phyloP scores from a whole-genome alignment of 2,888 invertebrate genomes.

The Caenorhabditis wallacei region DNA sequence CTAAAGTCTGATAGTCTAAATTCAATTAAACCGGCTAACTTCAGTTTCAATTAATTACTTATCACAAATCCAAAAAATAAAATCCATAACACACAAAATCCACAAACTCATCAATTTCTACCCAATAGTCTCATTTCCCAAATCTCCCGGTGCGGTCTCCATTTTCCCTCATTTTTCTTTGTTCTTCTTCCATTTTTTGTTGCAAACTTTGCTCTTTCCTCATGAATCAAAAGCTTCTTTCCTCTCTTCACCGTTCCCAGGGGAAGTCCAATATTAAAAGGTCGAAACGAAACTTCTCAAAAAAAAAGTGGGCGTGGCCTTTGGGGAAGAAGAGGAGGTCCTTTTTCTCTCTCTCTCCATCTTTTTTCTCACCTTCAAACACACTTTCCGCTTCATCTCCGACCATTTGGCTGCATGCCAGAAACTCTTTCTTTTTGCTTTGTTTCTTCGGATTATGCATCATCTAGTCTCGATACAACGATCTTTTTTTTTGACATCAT shows the following conservation, averaged over 20 bases:
- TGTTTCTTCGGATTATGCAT: slow-evolving; percentile 36
- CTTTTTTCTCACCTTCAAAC: slow-evolving; percentile 60
- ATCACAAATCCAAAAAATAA: too few species aligned
- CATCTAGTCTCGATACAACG: background rate
- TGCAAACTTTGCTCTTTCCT: slow-evolving; percentile 12
- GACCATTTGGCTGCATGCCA: slow-evolving; percentile 58
- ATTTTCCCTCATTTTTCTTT: too few species aligned
- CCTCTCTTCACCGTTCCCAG: background rate
- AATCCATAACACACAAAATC: too few species aligned
- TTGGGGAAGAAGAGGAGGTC: background rate
- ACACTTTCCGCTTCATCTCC: slow-evolving; percentile 64
- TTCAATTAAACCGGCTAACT: too few species aligned
- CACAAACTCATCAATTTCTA: too few species aligned
- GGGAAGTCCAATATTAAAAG: slow-evolving; percentile 22
- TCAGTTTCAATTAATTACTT: too few species aligned
- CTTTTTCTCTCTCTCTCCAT: slow-evolving; percentile 18
- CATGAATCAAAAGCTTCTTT: slow-evolving; percentile 13
- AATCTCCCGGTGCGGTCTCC: too few species aligned
- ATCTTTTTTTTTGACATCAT: slow-evolving; percentile 16
- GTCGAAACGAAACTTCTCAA: slow-evolving; percentile 24
- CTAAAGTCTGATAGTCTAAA: too few species aligned
- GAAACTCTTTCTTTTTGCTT: slow-evolving; percentile 9
- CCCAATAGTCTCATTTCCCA: too few species aligned
- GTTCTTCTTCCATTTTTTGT: background rate
- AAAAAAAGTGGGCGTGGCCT: slow-evolving; percentile 34